Percentiles rank a stretch among this genome's conserved stretches.
Evolutionary conservation across 2,113 vertebrate species (phyloP).

Genomic region (Sinocyclocheilus anophthalmus): DNA sequence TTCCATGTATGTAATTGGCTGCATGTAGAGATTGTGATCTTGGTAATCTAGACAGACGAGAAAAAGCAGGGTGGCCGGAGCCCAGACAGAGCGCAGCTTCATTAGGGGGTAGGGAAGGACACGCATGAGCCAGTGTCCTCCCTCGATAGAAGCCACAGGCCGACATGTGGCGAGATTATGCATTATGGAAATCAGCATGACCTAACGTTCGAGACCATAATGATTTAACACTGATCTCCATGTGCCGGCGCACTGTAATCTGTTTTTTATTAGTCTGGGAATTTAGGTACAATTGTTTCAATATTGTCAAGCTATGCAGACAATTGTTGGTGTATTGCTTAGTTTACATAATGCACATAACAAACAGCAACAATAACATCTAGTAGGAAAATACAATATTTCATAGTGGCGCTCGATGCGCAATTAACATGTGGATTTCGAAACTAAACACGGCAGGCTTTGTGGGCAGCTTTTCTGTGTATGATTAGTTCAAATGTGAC

Average conservation of each 20-base stretch:
- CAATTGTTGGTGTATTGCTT: constrained; percentile 79
- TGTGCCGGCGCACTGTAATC: constrained; percentile 70
- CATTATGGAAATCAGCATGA: constrained; percentile 77
- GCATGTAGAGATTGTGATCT: constrained; percentile 61
- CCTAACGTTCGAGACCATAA: constrained; percentile 77
- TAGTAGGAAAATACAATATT: constrained; percentile 77
- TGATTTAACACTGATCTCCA: constrained; percentile 81
- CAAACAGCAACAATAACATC: constrained; percentile 74
- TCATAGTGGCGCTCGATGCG: constrained; percentile 87
- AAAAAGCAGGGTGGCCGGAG: constrained; percentile 45
- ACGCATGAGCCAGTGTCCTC: constrained; percentile 50
- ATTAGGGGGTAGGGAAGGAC: constrained; percentile 41
- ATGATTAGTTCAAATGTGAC: constrained; percentile 88
- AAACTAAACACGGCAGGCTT: constrained; percentile 81
- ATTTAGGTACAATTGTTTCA: constrained; percentile 83
- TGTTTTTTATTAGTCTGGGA: constrained; percentile 77
- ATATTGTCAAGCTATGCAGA: constrained; percentile 83
- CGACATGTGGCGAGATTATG: constrained; percentile 68
- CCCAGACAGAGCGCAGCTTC: constrained; percentile 44
- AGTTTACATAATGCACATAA: constrained; percentile 72
- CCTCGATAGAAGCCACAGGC: constrained; percentile 57
- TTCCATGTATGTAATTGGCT: constrained; percentile 64
- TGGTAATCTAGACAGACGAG: constrained; percentile 56
- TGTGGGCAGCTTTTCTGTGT: constrained; percentile 82
- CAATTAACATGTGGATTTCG: constrained; percentile 83